Evolutionary conservation across 2,888 invertebrate species (phyloP).

Genomic region (Leptogaster cylindrica): DNA sequence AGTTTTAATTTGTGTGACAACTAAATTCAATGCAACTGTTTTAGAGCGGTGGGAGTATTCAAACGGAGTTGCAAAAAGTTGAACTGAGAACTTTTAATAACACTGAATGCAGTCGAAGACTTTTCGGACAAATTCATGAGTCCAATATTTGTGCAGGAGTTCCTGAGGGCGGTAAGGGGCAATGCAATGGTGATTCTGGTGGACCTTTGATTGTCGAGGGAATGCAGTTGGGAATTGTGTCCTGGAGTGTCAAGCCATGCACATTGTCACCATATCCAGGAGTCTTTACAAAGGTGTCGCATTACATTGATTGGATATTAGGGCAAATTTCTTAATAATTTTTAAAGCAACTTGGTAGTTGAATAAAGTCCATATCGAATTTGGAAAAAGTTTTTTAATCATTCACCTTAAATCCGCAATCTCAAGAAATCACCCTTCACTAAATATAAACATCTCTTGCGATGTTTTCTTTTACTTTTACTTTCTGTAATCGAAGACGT

Average conservation of each 20-base stretch:
- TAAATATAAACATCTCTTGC: too few relatives aligned
- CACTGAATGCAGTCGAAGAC: slow-evolving; percentile 56
- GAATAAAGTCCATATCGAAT: too few relatives aligned
- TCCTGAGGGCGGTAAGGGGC: slow-evolving; percentile 62
- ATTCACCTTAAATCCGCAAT: too few relatives aligned
- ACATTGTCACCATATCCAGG: slow-evolving; percentile 61
- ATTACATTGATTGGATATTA: slow-evolving; percentile 58
- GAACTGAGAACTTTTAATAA: slow-evolving; percentile 58
- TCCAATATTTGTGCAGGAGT: slow-evolving; percentile 62
- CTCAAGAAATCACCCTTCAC: too few relatives aligned
- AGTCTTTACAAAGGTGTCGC: slow-evolving; percentile 61
- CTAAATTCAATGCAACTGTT: neutral
- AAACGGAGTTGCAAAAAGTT: slow-evolving; percentile 58
- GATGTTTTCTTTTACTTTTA: too few relatives aligned
- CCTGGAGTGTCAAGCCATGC: slow-evolving; percentile 63
- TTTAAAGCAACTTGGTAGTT: too few relatives aligned
- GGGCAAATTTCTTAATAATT: neutral
- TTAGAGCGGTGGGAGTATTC: slow-evolving; percentile 58
- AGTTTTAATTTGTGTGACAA: neutral
- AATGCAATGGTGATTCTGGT: slow-evolving; percentile 63
- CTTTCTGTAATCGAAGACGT: too few relatives aligned
- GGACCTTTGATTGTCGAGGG: slow-evolving; percentile 60
- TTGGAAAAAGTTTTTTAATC: too few relatives aligned
- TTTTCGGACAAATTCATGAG: slow-evolving; percentile 53
- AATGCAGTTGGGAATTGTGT: slow-evolving; percentile 62